Percentiles rank a stretch among this genome's conserved stretches.
Conservation (phyloP, 2,888 invertebrate species). For the Campoletis raptor region DNA sequence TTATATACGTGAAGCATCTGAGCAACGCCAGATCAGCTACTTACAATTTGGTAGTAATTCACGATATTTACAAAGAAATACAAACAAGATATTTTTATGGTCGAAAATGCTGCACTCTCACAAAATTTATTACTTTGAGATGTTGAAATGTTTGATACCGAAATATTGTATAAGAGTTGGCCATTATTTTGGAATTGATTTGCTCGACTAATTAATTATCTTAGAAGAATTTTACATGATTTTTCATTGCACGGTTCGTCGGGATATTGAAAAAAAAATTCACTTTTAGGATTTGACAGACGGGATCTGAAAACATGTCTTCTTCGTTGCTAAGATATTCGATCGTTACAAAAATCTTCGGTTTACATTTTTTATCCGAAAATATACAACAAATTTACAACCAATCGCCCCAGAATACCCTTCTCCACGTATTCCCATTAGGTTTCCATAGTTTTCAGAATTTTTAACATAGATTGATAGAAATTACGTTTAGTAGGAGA, state of each 20-base stretch:
- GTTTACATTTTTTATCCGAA: background rate
- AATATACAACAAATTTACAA: background rate
- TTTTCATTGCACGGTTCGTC: background rate
- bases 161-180: background rate
- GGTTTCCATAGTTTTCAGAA: background rate
- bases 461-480: background rate
- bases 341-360: background rate
- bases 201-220: background rate
- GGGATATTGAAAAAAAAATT: background rate
- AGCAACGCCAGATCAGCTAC: constrained; percentile 4
- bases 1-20: background rate
- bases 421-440: background rate
- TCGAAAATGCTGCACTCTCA: background rate
- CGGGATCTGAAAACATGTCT: background rate
- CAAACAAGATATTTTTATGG: background rate
- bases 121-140: background rate
- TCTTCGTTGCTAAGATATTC: background rate
- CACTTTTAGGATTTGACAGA: background rate
- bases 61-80: constrained; percentile 2
- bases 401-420: background rate
- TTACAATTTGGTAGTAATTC: background rate
- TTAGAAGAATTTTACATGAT: background rate
- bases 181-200: background rate
- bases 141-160: background rate
- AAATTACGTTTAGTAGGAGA: background rate